Evolutionary conservation across 2,888 invertebrate species (phyloP), one percentile per base, ranked within the genome.

Genomic region (Metacarcinus magister): DNA sequence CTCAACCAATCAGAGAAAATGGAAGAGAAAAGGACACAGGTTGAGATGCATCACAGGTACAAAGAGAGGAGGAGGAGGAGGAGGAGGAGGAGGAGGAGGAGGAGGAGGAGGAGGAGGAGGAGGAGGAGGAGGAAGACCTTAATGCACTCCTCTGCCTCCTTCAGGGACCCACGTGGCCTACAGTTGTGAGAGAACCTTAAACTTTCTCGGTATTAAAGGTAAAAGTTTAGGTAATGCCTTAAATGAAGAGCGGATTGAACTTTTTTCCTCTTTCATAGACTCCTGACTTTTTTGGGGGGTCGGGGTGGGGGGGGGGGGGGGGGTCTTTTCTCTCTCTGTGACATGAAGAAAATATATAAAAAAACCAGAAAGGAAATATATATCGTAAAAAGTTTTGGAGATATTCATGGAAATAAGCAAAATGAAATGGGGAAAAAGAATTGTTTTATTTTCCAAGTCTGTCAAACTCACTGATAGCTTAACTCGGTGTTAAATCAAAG

Each of bases 221-320:
- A 75, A 23, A 82, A 82, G 82, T 82, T 82, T 82, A 32, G 82
- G 32, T 82, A 82, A 82, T 82, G 82, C 32, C 16, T 23, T 28
- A 32, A 82, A 82, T 82, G 82, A 32, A 32, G 32, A 82, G 82
- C 8, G 82, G 82, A 82, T 82, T 82, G 82, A 82, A 82, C 82
- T 82, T 82, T 82, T 82, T 82, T 32, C 28, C 32, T 8, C 82
- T 16, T 82, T 82, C 82, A 82, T 82, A 8, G 13, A 82, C 82
- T 10, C 8, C 82, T 13, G 13, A 82, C 8, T 32, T 82, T 32
- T 16, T 67, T n/a, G 7, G 75, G n/a, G n/a, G 7, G n/a, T n/a
- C n/a, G n/a, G n/a, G n/a, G n/a, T n/a, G n/a, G n/a, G n/a, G n/a
- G n/a, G n/a, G n/a, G n/a, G n/a, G n/a, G n/a, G n/a, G n/a, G n/a